Percentiles rank a stretch among this genome's conserved stretches.
These are phyloP conservation scores for Amblyjoppa proteus DNA, from an alignment of 2,888 invertebrate genomes.

Conservation along the genomic window DNA sequence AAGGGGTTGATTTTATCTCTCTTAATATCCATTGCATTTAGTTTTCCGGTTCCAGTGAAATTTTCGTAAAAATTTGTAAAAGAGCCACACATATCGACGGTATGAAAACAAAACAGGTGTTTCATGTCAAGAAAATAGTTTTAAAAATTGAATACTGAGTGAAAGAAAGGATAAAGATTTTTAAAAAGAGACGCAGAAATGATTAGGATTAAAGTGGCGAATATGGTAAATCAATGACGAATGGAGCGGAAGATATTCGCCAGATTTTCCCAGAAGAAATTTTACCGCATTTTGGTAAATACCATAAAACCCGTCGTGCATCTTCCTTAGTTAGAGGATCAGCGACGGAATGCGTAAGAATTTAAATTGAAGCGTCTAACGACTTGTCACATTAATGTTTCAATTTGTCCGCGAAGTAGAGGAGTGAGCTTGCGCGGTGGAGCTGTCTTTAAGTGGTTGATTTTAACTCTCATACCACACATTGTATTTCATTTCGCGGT, in stretches of 20 bases:
- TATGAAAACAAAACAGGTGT: too few relatives aligned
- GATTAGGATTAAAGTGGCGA: not conserved
- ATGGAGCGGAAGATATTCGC: not conserved
- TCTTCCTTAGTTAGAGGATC: not conserved
- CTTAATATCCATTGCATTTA: not conserved
- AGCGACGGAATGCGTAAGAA: not conserved
- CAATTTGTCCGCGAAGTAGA: slow-evolving; percentile 44
- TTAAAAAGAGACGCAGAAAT: not conserved
- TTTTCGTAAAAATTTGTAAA: not conserved
- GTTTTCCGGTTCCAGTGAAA: not conserved
- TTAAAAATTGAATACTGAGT: too few relatives aligned
- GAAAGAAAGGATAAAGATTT: not conserved
- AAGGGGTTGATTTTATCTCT: slow-evolving; percentile 6
- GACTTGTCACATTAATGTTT: slow-evolving; percentile 58
- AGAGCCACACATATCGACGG: not conserved
- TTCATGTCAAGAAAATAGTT: too few relatives aligned
- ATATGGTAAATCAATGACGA: not conserved
- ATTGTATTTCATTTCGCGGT: not conserved
- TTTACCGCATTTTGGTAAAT: not conserved
- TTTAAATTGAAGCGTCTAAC: slow-evolving; percentile 44
- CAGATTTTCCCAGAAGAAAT: not conserved
- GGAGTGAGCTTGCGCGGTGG: not conserved
- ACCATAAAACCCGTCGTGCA: not conserved
- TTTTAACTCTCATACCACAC: not conserved
- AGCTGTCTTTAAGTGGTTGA: slow-evolving; percentile 5